Evolutionary conservation across 2,113 vertebrate genomes (phyloP), one percentile per base, ranked within the genome.

Genomic region (Ia io): DNA sequence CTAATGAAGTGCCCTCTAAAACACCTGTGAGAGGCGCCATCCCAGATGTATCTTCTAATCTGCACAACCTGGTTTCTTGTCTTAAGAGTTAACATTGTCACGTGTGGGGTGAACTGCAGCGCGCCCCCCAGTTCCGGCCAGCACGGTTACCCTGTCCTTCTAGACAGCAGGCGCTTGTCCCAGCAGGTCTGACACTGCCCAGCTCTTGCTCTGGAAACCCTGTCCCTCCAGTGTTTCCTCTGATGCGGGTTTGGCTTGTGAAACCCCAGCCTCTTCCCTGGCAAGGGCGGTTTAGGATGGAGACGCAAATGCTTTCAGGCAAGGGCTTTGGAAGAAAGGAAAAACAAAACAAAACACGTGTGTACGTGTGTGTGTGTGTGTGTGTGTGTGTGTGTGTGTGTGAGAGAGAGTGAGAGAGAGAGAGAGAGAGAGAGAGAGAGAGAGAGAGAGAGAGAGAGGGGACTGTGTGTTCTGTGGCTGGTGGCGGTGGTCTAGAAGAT

Each of bases 131-230:
- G 30, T 25, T 44, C 76, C 28, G n/a, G 37, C 53, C 47, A 73
- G 67, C 84, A 30, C 49, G 49, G 44, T 74, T 56, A 42, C 63
- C 37, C 18, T 30, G 37, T 83, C 92, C 92, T 91, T 82, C 67
- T 87, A 93, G 71, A 74, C 37, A 3, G 53, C 42, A 1, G 32
- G 63, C 83, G 83, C 80, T 84, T 84, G 90, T 59, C 82, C 42
- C 67, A 88, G 86, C 61, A 78, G 65, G 70, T 22, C 28, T 88
- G 93, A 96, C 61, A 65, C 71, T 91, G 77, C 30, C 85, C 94
- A 94, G 95, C 91, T 42, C 73, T 73, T 65, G 61, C 18, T 79
- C 73, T 94, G 84, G 83, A 93, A 86, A 93, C 20, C 10, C 16
- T 74, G 80, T 49, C 84, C 84, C 56, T 40, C 32, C 84, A 91